Evolutionary conservation across 2,888 invertebrate genomes (phyloP).

Genomic region (Nemoura dubitans): DNA sequence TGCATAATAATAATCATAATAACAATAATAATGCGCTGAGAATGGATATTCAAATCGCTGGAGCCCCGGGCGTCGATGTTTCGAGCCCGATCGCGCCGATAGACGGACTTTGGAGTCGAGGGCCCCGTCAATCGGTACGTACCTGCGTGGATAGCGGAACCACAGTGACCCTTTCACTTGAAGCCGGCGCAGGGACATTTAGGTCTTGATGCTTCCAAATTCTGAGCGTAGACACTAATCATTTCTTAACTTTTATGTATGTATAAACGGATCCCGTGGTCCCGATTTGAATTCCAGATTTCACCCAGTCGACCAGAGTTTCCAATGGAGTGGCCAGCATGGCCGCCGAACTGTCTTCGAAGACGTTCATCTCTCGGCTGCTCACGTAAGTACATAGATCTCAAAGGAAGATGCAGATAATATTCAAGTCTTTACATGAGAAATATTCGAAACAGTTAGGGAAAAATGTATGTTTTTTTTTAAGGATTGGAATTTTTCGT

Average conservation of each 20-base stretch:
- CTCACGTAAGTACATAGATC: background rate
- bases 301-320: no score
- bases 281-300: no score
- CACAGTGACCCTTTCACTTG: no score
- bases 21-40: background rate
- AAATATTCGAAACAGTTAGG: background rate
- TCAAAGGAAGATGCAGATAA: background rate
- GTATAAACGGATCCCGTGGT: no score
- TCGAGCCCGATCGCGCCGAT: background rate
- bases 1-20: background rate
- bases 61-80: background rate
- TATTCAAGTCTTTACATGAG: background rate
- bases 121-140: background rate
- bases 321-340: no score
- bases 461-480: background rate
- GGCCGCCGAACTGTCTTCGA: no score
- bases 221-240: no score
- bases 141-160: background rate
- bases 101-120: background rate
- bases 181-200: no score
- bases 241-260: no score
- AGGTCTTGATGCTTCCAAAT: no score
- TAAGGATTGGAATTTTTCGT: background rate
- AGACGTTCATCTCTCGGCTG: no score
- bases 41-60: background rate